Percentiles rank a stretch among this genome's conserved stretches.
Conservation (phyloP, 1,140 invertebrate species). For the Lasioglossum baleicum region DNA sequence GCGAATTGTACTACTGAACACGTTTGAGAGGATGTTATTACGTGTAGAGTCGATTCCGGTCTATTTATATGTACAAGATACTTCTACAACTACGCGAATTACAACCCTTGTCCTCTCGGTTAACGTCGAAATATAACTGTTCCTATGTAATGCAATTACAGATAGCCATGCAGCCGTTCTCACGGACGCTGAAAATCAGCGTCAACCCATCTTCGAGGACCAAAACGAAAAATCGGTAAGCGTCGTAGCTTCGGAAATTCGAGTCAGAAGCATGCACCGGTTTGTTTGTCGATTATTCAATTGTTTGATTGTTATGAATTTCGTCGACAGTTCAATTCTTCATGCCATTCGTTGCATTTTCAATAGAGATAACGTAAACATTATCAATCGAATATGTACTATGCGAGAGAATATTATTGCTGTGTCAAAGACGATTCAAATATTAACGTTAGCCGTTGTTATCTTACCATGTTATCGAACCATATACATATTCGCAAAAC, state of each 20-base stretch:
- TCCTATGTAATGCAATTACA: not conserved
- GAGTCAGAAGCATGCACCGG: not conserved
- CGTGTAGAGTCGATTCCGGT: not conserved
- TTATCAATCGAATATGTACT: too few relatives aligned
- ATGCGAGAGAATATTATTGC: not conserved
- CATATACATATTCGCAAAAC: not conserved
- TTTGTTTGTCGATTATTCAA: too few relatives aligned
- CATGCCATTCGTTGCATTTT: too few relatives aligned
- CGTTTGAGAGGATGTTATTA: not conserved
- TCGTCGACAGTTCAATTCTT: too few relatives aligned
- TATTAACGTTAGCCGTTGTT: not conserved
- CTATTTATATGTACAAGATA: too few relatives aligned
- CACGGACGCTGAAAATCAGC: slow-evolving; percentile 1
- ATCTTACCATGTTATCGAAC: not conserved
- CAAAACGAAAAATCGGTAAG: slow-evolving; percentile 26
- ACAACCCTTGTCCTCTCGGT: not conserved
- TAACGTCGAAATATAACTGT: not conserved
- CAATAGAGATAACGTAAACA: too few relatives aligned
- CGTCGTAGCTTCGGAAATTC: not conserved
- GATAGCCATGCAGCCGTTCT: slow-evolving; percentile 32
- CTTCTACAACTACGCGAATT: not conserved
- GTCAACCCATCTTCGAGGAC: slow-evolving; percentile 2
- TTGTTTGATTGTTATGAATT: too few relatives aligned
- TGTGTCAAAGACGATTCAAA: not conserved
- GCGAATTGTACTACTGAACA: not conserved